Percentiles rank a stretch among this genome's conserved stretches.
These are phyloP conservation scores for Carposina sasakii DNA, from an alignment of 1,140 invertebrate genomes.

Conservation along the genomic window DNA sequence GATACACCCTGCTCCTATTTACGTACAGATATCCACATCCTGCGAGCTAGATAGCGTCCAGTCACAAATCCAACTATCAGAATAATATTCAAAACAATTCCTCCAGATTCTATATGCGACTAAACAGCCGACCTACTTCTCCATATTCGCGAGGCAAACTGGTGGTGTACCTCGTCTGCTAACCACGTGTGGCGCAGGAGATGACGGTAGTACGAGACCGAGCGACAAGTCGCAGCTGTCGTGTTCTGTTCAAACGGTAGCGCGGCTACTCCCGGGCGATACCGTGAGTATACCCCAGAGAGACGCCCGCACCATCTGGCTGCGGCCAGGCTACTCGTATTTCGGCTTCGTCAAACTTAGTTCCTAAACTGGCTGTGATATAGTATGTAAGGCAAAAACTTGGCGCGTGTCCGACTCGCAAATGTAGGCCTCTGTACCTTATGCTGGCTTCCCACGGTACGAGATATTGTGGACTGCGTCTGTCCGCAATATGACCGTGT, in stretches of 20 bases:
- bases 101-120: conserved; percentile 60
- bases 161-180: conserved; percentile 30
- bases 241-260: conserved; percentile 47
- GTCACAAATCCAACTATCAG: too few relatives aligned
- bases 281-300: conserved; percentile 48
- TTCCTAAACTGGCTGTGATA: conserved; percentile 49
- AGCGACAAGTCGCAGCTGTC: conserved; percentile 51
- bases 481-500: too few relatives aligned
- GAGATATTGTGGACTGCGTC: too few relatives aligned
- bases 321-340: conserved; percentile 49
- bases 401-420: too few relatives aligned
- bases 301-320: conserved; percentile 50
- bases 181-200: conserved; percentile 47
- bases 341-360: conserved; percentile 60
- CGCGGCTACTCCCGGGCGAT: conserved; percentile 43
- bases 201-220: conserved; percentile 37
- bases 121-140: conserved; percentile 51
- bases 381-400: conserved; percentile 14
- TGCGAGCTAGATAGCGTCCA: too few relatives aligned
- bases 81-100: too few relatives aligned
- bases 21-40: too few relatives aligned
- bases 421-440: too few relatives aligned
- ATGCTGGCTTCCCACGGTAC: too few relatives aligned
- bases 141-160: conserved; percentile 42
- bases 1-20: too few relatives aligned